These are phyloP conservation scores for Aelia acuminata DNA, from an alignment of 2,888 invertebrate genomes.

Conservation along the genomic window DNA sequence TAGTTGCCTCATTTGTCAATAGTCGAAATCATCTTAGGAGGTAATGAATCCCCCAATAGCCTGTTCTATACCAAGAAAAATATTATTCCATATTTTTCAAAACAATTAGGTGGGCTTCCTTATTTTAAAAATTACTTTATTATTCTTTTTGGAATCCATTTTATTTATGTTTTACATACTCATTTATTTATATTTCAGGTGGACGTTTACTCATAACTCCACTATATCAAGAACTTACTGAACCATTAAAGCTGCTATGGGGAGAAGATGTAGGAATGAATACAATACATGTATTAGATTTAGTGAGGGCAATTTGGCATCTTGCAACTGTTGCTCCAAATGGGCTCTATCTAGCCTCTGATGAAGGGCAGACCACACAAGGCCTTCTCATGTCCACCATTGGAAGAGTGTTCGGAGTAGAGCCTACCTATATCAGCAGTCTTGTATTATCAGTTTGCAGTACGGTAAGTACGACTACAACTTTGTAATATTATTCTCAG, in stretches of 20 bases:
- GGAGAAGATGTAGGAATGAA: conserved; percentile 86
- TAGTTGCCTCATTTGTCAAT: too few relatives aligned
- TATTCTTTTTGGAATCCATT: too few relatives aligned
- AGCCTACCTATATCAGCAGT: conserved; percentile 69
- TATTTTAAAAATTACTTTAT: background rate
- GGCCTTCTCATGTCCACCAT: conserved; percentile 86
- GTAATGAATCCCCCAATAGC: background rate
- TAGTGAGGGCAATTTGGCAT: conserved; percentile 86
- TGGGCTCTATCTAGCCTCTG: conserved; percentile 86
- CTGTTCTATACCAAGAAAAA: background rate
- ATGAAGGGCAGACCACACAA: conserved; percentile 86
- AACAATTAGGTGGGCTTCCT: background rate
- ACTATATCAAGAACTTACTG: conserved; percentile 88
- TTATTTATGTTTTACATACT: background rate
- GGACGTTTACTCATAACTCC: conserved; percentile 89
- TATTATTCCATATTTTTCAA: conserved; percentile 49
- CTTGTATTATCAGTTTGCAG: conserved; percentile 47
- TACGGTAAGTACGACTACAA: background rate
- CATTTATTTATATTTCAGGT: conserved; percentile 72
- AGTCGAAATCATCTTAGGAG: too few relatives aligned
- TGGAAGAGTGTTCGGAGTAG: conserved; percentile 86
- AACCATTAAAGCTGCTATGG: conserved; percentile 94
- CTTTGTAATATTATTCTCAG: background rate
- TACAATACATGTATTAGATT: conserved; percentile 88
- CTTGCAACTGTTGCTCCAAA: conserved; percentile 72